Base-by-base conservation (phyloP, 1,140 invertebrate species). In the Cherax quadricarinatus region DNA sequence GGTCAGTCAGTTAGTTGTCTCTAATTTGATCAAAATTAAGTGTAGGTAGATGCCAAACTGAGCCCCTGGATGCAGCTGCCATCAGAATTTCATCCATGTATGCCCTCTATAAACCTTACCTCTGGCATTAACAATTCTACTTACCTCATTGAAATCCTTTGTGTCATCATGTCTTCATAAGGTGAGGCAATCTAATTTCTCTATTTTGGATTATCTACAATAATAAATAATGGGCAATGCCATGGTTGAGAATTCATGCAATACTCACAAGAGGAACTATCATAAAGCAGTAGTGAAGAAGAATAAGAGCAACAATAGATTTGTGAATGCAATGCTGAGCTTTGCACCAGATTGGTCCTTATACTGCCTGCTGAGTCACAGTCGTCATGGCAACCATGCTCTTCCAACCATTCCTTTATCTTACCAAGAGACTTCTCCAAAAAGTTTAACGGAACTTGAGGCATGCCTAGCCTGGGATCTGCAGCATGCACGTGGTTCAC, bases 361-460 rank as follows among this genome's bases (percentile, higher is more conserved):
- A 75, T 75, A 86, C 85, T 73, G 62, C 70, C 85, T 70, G 81
- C 51, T 51, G 57, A 83, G 24, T 83, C 85, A 86, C 49, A 86
- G 70, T 86, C 60, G 70, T 66, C 51, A n/a, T 73, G 70, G 85
- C 85, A 51, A 86, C 85, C 80, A 53, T 89, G 80, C 88, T 82
- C 62, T 62, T 75, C 14, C 66, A 75, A 75, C 88, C 82, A 70
- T 70, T 89, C 49, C 66, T 89, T 73, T 53, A 41, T 80, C 88
- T 89, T 89, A 89, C 88, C 88, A 84, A 89, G 49, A 82, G 88
- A 89, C 79, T 89, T 89, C 80, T 89, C 88, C 88, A 89, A 24
- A 73, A 86, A 75, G 85, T 86, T 62, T 86, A 86, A 86, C 88
- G 51, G 88, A 89, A 83, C 88, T 83, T 89, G 88, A 89, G 88